Evolutionary conservation across 1,140 invertebrate species (phyloP).

Genomic region (Caenorhabditis inopinata): DNA sequence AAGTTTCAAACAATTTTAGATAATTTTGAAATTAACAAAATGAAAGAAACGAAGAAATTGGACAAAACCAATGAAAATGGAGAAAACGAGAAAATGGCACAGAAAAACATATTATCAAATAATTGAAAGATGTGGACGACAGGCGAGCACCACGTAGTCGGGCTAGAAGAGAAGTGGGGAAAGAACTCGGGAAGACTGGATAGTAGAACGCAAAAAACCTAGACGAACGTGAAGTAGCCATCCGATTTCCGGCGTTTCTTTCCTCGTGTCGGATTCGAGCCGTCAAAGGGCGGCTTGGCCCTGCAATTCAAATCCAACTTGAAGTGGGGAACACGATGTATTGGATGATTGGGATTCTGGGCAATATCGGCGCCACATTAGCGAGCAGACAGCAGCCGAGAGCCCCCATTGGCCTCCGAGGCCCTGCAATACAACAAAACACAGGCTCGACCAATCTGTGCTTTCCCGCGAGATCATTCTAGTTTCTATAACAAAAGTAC

Average conservation of each 20-base stretch:
- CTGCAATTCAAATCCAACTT: slow-evolving; percentile 50
- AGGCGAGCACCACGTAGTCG: slow-evolving; percentile 18
- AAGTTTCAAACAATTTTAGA: neutral
- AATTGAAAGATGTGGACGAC: neutral
- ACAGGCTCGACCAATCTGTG: slow-evolving; percentile 28
- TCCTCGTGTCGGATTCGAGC: slow-evolving; percentile 60
- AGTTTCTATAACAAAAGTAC: neutral
- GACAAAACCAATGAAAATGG: neutral
- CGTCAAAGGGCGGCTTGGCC: slow-evolving; percentile 63
- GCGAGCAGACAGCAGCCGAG: slow-evolving; percentile 32
- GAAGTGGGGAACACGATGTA: neutral
- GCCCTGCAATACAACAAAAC: slow-evolving; percentile 33
- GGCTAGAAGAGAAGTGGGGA: neutral
- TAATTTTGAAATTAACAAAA: neutral
- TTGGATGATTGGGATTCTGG: neutral
- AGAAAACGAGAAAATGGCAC: neutral
- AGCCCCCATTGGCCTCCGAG: slow-evolving; percentile 29
- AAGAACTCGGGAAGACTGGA: neutral
- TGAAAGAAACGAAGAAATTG: neutral
- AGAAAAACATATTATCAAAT: neutral
- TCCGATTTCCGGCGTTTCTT: slow-evolving; percentile 65
- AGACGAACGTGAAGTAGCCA: slow-evolving; percentile 66
- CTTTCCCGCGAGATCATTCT: neutral
- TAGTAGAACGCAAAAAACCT: neutral
- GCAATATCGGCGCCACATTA: slow-evolving; percentile 12